These are phyloP conservation scores for Cotesia chilonis DNA, from an alignment of 1,140 invertebrate genomes.

Conservation along the genomic window DNA sequence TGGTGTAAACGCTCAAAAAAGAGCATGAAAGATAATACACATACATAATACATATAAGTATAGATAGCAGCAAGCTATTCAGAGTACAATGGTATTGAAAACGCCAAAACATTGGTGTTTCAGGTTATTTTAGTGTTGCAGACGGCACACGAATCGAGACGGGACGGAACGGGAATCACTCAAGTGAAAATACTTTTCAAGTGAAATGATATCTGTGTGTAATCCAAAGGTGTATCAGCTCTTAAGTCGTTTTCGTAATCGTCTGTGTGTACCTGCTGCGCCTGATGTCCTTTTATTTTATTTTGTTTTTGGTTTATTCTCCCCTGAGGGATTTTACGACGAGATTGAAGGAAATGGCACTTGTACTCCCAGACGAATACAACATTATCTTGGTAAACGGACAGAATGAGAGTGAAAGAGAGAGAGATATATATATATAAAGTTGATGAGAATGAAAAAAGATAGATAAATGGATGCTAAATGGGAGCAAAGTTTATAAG, in stretches of 20 bases:
- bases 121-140: slow-evolving; percentile 3
- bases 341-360: slow-evolving; percentile 33
- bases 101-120: slow-evolving; percentile 1
- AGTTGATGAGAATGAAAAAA: slow-evolving; percentile 29
- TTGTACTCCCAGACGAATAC: slow-evolving; percentile 27
- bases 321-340: slow-evolving; percentile 15
- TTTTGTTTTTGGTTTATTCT: slow-evolving; percentile 5
- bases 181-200: slow-evolving; percentile 20
- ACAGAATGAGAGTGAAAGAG: slow-evolving; percentile 21
- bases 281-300: slow-evolving; percentile 19
- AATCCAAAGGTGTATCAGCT: not conserved
- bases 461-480: slow-evolving; percentile 3
- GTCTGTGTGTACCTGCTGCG: slow-evolving; percentile 10
- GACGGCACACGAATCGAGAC: not conserved
- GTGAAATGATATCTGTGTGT: not conserved
- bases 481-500: slow-evolving; percentile 13
- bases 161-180: slow-evolving; percentile 1
- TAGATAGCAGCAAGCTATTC: not conserved
- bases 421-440: slow-evolving; percentile 39
- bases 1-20: not conserved
- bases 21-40: not conserved
- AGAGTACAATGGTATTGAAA: not conserved
- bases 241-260: not conserved
- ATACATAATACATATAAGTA: not conserved
- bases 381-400: slow-evolving; percentile 31